Conservation (phyloP, 1,140 invertebrate genomes). For the Tetranychus urticae region DNA sequence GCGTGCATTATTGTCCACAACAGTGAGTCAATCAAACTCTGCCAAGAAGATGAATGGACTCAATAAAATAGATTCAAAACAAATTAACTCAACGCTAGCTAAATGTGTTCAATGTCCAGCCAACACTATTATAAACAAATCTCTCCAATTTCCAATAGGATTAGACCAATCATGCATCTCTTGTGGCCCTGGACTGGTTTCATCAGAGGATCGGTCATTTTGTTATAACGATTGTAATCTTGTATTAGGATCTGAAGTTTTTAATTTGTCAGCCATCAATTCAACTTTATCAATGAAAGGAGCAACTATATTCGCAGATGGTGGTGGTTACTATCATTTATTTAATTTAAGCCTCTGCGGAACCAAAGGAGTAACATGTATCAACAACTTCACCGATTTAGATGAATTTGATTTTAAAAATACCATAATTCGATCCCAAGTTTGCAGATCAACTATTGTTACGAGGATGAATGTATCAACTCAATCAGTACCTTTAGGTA, state of each 20-base stretch:
- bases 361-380: slow-evolving; percentile 20
- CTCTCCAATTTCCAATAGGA: slow-evolving; percentile 21
- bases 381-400: slow-evolving; percentile 21
- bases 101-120: slow-evolving; percentile 24
- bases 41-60: neutral
- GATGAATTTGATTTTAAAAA: neutral
- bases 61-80: neutral
- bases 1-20: no score
- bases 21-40: neutral
- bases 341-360: slow-evolving; percentile 34
- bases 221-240: slow-evolving; percentile 22
- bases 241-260: slow-evolving; percentile 18
- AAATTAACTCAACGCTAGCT: neutral
- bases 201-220: slow-evolving; percentile 18
- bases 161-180: slow-evolving; percentile 22
- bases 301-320: slow-evolving; percentile 26
- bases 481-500: slow-evolving; percentile 22
- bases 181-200: slow-evolving; percentile 26
- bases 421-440: slow-evolving; percentile 14
- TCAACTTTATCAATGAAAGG: neutral
- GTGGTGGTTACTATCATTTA: slow-evolving; percentile 31
- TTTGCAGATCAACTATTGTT: slow-evolving; percentile 28
- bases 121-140: slow-evolving; percentile 25
- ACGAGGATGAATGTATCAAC: slow-evolving; percentile 20
- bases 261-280: slow-evolving; percentile 20